Percentiles rank a stretch among this genome's conserved stretches.
Conservation (phyloP, 2,888 invertebrate species). For the Campaea margaritaria region DNA sequence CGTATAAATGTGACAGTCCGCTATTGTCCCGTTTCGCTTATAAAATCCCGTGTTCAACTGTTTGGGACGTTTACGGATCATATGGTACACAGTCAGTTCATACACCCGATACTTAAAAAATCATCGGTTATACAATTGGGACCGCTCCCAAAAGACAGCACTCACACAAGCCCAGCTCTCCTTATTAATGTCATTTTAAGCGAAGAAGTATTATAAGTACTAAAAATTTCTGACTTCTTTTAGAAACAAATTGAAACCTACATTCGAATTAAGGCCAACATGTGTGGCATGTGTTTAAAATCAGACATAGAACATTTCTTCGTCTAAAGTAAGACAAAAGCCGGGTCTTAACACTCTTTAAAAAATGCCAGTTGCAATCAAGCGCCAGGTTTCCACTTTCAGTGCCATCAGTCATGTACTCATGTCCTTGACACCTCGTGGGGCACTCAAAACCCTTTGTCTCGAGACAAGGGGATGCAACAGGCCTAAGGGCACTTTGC, state of each 20-base stretch:
- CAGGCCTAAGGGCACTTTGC: slow-evolving; percentile 41
- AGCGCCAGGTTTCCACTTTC: slow-evolving; percentile 7
- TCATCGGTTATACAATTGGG: no score
- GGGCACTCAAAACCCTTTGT: slow-evolving; percentile 36
- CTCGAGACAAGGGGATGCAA: slow-evolving; percentile 42
- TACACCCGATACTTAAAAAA: no score
- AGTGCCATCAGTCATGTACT: slow-evolving; percentile 19
- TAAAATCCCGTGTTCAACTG: slow-evolving; percentile 22
- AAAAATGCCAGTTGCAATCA: slow-evolving; percentile 5
- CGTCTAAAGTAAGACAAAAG: slow-evolving; percentile 1
- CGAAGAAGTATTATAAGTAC: no score
- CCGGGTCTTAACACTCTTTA: background rate
- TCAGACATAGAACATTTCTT: background rate
- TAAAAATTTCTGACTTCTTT: no score
- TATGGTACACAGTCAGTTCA: no score
- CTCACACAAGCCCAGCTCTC: no score
- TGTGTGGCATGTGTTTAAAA: no score
- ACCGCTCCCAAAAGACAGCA: no score
- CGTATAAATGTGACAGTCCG: slow-evolving; percentile 37
- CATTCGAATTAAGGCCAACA: no score
- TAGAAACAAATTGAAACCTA: no score
- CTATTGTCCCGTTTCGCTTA: slow-evolving; percentile 22
- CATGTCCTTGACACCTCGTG: slow-evolving; percentile 26
- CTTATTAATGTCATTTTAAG: no score
- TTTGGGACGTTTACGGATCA: slow-evolving; percentile 19